Conservation (phyloP, 2,888 invertebrate species). For the Sarcophaga rosellei region DNA sequence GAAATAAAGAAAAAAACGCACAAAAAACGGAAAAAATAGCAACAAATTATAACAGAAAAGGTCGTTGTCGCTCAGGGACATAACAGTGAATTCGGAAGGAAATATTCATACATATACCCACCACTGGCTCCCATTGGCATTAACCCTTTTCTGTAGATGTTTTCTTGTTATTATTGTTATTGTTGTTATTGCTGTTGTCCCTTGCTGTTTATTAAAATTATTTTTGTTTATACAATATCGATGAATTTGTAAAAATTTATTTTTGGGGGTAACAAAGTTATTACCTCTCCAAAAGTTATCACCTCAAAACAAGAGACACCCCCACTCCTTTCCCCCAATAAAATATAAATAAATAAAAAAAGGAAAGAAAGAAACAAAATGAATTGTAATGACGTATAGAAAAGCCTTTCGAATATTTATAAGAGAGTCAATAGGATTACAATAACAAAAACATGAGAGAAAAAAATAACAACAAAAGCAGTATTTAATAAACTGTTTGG, state of each 20-base stretch:
- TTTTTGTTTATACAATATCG: background rate
- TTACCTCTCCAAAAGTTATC: background rate
- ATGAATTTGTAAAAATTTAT: background rate
- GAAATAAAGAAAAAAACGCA: too few relatives aligned
- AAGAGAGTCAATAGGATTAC: background rate
- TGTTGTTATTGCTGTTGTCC: too few relatives aligned
- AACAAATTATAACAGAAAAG: slow-evolving; percentile 55
- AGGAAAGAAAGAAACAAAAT: background rate
- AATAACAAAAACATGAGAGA: background rate
- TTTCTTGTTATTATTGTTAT: background rate
- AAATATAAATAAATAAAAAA: background rate
- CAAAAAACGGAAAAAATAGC: slow-evolving; percentile 29
- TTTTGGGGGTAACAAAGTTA: background rate
- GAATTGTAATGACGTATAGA: background rate
- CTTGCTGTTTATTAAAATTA: background rate
- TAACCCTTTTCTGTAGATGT: slow-evolving; percentile 4
- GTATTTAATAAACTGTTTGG: too few relatives aligned
- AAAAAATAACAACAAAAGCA: too few relatives aligned
- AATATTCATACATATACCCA: background rate
- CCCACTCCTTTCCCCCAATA: background rate
- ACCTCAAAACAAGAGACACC: too few relatives aligned
- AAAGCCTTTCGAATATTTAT: background rate
- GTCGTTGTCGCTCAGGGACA: slow-evolving; percentile 48
- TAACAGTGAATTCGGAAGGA: background rate
- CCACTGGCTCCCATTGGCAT: background rate